Evolutionary conservation across 2,113 vertebrate genomes (phyloP), one percentile per base, ranked within the genome.

Genomic region (Zapornia atra): DNA sequence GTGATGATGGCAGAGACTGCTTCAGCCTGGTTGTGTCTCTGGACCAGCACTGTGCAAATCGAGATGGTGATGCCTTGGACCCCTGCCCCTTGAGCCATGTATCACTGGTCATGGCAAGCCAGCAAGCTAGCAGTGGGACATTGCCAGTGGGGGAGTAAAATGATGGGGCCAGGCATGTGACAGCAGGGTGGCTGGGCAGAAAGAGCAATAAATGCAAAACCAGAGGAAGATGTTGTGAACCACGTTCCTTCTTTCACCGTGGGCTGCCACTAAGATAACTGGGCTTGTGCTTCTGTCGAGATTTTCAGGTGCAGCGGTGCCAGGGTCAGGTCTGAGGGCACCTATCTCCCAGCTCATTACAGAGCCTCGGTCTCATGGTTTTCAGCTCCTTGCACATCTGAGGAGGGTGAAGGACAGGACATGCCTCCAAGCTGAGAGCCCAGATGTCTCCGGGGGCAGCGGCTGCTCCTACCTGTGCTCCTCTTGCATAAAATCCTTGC

Each of bases 91-190:
- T 15, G 33, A 75, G 48, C 21, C 46, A 38, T 0, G 4, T 64
- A 1, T 46, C 16, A 5, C 22, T 40, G 42, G 8, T 34, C 4
- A 3, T 0, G 8, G 38, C 17, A 9, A 15, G 36, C 40, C 38
- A 80, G 29, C 19, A 33, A 46, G 28, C 42, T 65, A 63, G 25
- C 46, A 51, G 59, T 1, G 9, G 66, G 48, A 50, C 1, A 1
- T 19, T 16, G 14, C 18, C 0, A 0, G 7, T 25, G 33, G 2
- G 0, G n/a, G 61, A 79, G 24, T n/a, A 20, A 71, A 3, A 1
- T 10, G 9, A 9, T 33, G 25, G 28, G 48, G 14, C 10, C 24
- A n/a, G 65, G 31, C 57, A 31, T 31, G 31, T 69, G 13, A 57
- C 90, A 53, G 12, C 28, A 85, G 57, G n/a, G 12, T 0, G 3